phyloP scores from a whole-genome alignment of 1,140 invertebrate genomes.

The Dryas iulia region DNA sequence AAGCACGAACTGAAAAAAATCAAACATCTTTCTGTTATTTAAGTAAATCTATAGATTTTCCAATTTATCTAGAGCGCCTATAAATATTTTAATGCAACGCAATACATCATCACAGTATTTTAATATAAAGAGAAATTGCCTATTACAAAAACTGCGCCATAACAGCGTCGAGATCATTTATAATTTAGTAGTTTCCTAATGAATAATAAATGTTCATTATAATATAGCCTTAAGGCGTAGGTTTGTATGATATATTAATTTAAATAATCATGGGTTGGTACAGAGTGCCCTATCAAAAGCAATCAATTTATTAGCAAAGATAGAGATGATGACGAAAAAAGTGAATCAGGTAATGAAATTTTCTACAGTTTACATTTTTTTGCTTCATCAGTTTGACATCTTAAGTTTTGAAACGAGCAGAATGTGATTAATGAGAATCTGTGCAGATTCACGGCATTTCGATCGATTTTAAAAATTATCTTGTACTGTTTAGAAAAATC shows the following conservation, averaged over 20 bases:
- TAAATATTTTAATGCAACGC: not conserved
- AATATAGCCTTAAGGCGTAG: not conserved
- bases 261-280: not conserved
- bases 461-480: too few species aligned
- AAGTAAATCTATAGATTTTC: not conserved
- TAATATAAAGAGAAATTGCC: not conserved
- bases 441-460: too few species aligned
- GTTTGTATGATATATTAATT: constrained; percentile 1
- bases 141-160: not conserved
- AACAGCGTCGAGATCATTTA: constrained; percentile 1
- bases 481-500: too few species aligned
- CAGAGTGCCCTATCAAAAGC: not conserved
- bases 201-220: not conserved
- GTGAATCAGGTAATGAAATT: not conserved
- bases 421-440: not conserved
- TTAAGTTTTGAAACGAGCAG: not conserved
- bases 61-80: not conserved
- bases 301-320: not conserved
- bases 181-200: constrained; percentile 1
- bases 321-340: not conserved
- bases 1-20: too few species aligned
- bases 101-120: not conserved
- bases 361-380: not conserved
- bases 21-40: too few species aligned
- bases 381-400: not conserved